Evolutionary conservation across 2,113 vertebrate species (phyloP), one percentile per base, ranked within the genome.

Genomic region (Psettodes erumei): DNA sequence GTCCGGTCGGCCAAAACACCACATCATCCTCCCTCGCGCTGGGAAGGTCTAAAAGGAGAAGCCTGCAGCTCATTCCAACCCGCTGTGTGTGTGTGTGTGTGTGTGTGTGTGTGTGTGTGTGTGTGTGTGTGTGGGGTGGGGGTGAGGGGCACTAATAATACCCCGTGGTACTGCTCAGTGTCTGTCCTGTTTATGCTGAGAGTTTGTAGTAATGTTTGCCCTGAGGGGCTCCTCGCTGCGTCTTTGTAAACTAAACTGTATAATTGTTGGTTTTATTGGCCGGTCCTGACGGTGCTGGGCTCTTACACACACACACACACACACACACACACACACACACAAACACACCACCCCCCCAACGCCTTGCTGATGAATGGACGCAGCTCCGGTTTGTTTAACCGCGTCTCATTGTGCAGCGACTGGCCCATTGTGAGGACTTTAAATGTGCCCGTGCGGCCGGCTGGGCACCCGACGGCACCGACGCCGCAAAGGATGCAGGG

Each of bases 1-100:
- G n/a, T n/a, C n/a, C n/a, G n/a, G n/a, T n/a, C n/a, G n/a, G n/a
- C 6, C 16, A 42, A 42, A 15, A 42, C 48, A 63, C 8, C 15
- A 35, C n/a, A 54, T 19, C 10, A 2, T 42, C 9, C 10, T 27
- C n/a, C 11, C 19, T 15, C 16, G 6, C 19, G 8, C 51, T 30
- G 27, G 33, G 28, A 27, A 32, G 6, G n/a, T 3, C 8, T 35
- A 9, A n/a, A n/a, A n/a, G n/a, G n/a, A n/a, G n/a, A n/a, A n/a
- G n/a, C n/a, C n/a, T 35, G 28, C 30, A 73, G 43, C 43, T 43
- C 43, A 63, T 76, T 79, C 55, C 81, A 50, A 86, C 50, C 50
- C 74, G 65, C 43, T 65, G 28, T n/a, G n/a, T n/a, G n/a, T n/a
- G n/a, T n/a, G n/a, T n/a, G n/a, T n/a, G n/a, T n/a, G n/a, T n/a